A percentile compares a stretch with the other conserved stretches of the same genome.
phyloP scores from a whole-genome alignment of 2,113 vertebrate species.

The Xyrauchen texanus region DNA sequence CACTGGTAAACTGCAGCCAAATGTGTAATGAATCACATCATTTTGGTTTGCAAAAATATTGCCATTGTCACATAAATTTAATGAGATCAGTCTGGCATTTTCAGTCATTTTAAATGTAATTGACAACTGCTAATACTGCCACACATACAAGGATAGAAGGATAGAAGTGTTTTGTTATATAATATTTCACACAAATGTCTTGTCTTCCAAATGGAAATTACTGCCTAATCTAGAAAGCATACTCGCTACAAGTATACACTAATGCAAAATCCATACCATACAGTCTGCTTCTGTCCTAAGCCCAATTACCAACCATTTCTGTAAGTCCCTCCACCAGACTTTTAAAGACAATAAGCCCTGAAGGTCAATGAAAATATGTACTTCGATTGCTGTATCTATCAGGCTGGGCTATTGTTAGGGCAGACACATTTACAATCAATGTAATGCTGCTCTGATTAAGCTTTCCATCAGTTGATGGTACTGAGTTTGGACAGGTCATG shows the following conservation, averaged over 20 bases:
- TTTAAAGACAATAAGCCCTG: conserved; percentile 55
- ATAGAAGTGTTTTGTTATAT: not conserved
- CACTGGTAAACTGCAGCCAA: too few relatives aligned
- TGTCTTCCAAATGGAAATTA: not conserved
- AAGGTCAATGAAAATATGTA: conserved; percentile 59
- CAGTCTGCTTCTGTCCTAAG: conserved; percentile 55
- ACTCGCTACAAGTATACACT: conserved; percentile 19
- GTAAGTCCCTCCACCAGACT: conserved; percentile 47
- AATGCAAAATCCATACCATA: conserved; percentile 62
- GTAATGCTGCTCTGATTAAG: conserved; percentile 58
- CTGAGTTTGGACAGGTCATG: not conserved
- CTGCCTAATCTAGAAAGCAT: not conserved
- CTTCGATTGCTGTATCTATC: conserved; percentile 62
- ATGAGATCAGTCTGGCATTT: too few relatives aligned
- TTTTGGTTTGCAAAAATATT: too few relatives aligned
- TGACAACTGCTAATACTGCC: not conserved
- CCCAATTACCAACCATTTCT: conserved; percentile 50
- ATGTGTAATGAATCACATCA: too few relatives aligned
- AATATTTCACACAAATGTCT: conserved; percentile 25
- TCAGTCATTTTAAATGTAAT: too few relatives aligned
- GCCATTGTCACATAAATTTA: too few relatives aligned
- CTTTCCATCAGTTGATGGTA: conserved; percentile 34
- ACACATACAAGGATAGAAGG: not conserved
- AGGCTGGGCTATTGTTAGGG: conserved; percentile 53
- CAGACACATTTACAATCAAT: conserved; percentile 61